Percentiles rank a stretch among this genome's conserved stretches.
Evolutionary conservation across 2,113 vertebrate genomes (phyloP).

Genomic region (Euleptes europaea): DNA sequence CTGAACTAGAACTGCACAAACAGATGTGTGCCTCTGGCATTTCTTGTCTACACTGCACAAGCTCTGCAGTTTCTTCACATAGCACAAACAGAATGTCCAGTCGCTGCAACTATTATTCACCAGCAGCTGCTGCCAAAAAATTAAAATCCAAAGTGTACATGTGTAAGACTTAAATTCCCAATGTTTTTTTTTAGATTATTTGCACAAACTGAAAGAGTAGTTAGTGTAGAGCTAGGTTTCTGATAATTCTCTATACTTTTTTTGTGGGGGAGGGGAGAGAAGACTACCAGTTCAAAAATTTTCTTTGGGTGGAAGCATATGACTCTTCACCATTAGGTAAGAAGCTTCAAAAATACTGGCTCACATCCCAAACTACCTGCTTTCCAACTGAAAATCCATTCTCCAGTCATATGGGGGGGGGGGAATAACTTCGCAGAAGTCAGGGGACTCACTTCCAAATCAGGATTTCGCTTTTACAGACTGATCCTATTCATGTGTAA

Average conservation of each 20-base stretch:
- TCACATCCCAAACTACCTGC: too few relatives aligned
- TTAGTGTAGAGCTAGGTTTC: too few relatives aligned
- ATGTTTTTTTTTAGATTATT: too few relatives aligned
- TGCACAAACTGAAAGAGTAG: too few relatives aligned
- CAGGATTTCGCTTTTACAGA: neutral
- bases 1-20: constrained; percentile 66
- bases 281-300: neutral
- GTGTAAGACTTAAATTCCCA: neutral
- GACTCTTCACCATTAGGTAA: neutral
- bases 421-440: neutral
- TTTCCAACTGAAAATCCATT: neutral
- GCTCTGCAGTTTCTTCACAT: neutral
- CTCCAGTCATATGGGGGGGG: neutral
- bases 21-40: constrained; percentile 64
- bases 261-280: too few relatives aligned
- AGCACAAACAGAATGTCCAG: neutral
- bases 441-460: neutral
- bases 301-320: neutral
- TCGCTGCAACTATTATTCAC: neutral
- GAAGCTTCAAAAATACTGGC: too few relatives aligned
- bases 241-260: too few relatives aligned
- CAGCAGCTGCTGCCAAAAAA: constrained; percentile 7
- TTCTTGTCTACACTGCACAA: neutral
- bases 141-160: neutral
- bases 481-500: neutral